Evolutionary conservation across 2,113 vertebrate species (phyloP), one percentile per base, ranked within the genome.

Genomic region (Martes martes): DNA sequence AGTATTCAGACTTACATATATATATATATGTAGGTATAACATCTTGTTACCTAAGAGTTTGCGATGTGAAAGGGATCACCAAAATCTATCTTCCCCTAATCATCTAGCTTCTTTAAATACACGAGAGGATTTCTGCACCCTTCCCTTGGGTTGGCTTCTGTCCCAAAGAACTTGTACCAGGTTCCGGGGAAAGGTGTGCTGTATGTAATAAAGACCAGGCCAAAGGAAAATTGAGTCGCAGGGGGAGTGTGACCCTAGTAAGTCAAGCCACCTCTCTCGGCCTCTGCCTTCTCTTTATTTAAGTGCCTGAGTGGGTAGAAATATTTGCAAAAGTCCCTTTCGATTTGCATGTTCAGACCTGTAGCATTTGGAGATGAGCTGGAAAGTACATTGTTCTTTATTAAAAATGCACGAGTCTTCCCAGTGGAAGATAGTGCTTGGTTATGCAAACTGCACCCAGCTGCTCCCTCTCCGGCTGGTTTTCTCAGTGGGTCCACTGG

Each of bases 391-490:
- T 31, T 28, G 7, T 57, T 89, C 61, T 82, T 89, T 79, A 98
- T 95, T 96, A 94, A 96, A 95, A 94, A 95, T 93, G 14, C n/a
- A 97, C 13, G 71, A 83, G 67, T 88, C 81, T 57, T 97, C 73
- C 94, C 95, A 85, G 4, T 69, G 86, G 95, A 95, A 82, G 10
- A 6, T 1, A 69, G 45, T 26, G 16, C 45, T 90, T 57, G 9
- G 8, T 85, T 95, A 92, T 79, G 84, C 50, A 97, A 94, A 95
- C 59, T 74, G 9, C 31, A 89, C 79, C 92, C 71, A 76, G 42
- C 82, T 80, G 89, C 61, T 86, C 47, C 61, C 83, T 83, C 31
- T 89, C 15, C 2, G 7, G 74, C 80, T 90, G 61, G 15, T 63
- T 42, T 94, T 50, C 26, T 65, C 61, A 76, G 61, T 47, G 65